Evolutionary conservation across 2,113 vertebrate species (phyloP).

Genomic region (Labrus mixtus): DNA sequence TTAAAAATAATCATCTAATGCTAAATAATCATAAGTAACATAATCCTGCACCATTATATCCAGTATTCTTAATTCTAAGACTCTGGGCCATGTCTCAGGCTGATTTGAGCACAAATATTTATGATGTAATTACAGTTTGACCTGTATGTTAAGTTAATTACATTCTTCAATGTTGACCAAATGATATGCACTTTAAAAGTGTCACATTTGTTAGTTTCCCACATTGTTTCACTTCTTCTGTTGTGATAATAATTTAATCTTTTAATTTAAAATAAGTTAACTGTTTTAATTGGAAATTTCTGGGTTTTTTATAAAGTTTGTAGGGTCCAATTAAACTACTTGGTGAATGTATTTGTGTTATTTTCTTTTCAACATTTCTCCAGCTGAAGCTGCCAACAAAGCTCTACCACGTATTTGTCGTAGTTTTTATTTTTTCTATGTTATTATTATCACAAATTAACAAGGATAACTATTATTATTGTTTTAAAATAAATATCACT

Average conservation of each 20-base stretch:
- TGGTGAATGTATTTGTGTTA: conserved; percentile 30
- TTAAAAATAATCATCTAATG: background rate
- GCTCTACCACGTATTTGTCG: background rate
- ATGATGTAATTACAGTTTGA: conserved; percentile 1
- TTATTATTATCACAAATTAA: background rate
- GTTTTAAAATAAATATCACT: background rate
- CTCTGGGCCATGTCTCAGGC: background rate
- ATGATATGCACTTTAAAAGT: conserved; percentile 76
- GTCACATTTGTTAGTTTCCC: conserved; percentile 43
- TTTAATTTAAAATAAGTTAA: conserved; percentile 20
- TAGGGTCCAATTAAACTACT: conserved; percentile 70
- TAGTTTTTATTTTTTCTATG: accelerated
- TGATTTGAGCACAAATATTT: background rate
- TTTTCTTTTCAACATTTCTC: background rate
- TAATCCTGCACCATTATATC: background rate
- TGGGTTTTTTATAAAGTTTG: conserved; percentile 64
- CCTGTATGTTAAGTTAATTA: conserved; percentile 17
- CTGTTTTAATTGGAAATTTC: conserved; percentile 34
- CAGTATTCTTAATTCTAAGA: conserved; percentile 2
- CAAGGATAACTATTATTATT: too few relatives aligned
- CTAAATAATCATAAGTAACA: background rate
- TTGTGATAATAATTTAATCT: conserved; percentile 16
- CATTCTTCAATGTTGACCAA: conserved; percentile 53
- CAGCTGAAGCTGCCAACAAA: accelerated
- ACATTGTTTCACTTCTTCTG: conserved; percentile 14